Evolutionary conservation across 2,888 invertebrate species (phyloP).

Genomic region (Phrixothrix hirtus): DNA sequence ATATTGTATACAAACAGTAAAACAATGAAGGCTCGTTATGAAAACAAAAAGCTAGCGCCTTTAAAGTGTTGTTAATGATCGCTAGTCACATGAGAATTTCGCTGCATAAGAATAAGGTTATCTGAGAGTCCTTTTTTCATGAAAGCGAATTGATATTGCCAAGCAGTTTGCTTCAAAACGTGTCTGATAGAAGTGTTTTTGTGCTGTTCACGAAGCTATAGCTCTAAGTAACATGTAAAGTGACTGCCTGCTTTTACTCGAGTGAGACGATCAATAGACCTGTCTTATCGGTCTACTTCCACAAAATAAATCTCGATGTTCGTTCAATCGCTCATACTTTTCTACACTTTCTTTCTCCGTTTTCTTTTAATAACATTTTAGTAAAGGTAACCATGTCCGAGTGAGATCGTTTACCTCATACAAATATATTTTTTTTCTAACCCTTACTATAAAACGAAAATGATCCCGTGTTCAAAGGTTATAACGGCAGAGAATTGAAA

Average conservation of each 20-base stretch:
- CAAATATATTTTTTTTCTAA: background rate
- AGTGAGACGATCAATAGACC: constrained; percentile 29
- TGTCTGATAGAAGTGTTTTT: constrained; percentile 31
- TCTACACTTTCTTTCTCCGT: constrained; percentile 11
- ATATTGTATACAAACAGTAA: too few relatives aligned
- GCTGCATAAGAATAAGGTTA: constrained; percentile 20
- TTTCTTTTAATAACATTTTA: constrained; percentile 17
- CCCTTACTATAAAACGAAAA: constrained; percentile 1
- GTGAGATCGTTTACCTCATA: constrained; percentile 2
- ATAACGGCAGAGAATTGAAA: background rate
- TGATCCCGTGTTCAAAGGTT: background rate
- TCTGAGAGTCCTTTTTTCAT: constrained; percentile 18
- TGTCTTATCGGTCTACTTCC: constrained; percentile 40
- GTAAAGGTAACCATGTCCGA: constrained; percentile 15
- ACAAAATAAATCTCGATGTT: constrained; percentile 40
- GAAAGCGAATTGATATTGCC: constrained; percentile 31
- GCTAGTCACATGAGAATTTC: constrained; percentile 14
- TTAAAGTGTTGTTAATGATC: constrained; percentile 9
- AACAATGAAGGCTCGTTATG: too few relatives aligned
- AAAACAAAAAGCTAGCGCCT: constrained; percentile 3
- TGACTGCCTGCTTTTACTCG: constrained; percentile 24
- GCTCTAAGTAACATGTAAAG: constrained; percentile 30
- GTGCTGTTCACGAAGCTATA: constrained; percentile 14
- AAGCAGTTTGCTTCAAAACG: constrained; percentile 28
- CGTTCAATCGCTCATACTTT: constrained; percentile 32